A percentile compares a stretch with the other conserved stretches of the same genome.
phyloP scores from a whole-genome alignment of 2,113 vertebrate species.

The Pseudorectes ferrugineus region DNA sequence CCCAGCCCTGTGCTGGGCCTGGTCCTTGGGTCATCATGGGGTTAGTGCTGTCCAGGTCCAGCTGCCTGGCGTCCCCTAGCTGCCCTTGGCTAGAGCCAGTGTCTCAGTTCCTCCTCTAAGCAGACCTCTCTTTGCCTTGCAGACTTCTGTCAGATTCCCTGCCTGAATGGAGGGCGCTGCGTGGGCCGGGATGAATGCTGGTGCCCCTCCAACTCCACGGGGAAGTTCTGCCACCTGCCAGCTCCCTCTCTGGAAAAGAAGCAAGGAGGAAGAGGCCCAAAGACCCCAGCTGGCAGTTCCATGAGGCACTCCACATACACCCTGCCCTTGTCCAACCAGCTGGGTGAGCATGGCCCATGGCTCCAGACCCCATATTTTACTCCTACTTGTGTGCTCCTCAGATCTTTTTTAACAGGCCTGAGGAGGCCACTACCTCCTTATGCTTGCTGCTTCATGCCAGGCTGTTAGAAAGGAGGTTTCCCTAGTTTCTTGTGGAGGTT shows the following conservation, averaged over 20 bases:
- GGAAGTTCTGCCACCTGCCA: slow-evolving; percentile 93
- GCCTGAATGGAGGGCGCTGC: slow-evolving; percentile 91
- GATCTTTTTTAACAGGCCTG: not conserved
- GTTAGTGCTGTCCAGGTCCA: not conserved
- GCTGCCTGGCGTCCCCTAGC: not conserved
- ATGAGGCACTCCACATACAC: slow-evolving; percentile 84
- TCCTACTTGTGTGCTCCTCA: not conserved
- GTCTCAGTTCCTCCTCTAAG: not conserved
- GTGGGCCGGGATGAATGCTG: slow-evolving; percentile 92
- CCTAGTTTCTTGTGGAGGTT: not conserved
- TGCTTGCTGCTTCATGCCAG: not conserved
- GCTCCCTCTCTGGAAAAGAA: slow-evolving; percentile 48
- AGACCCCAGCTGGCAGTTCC: slow-evolving; percentile 24
- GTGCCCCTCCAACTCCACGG: slow-evolving; percentile 88
- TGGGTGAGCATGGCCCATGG: slow-evolving; percentile 54
- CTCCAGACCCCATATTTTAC: not conserved
- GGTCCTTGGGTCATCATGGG: not conserved
- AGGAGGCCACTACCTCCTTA: not conserved
- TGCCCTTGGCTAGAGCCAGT: not conserved
- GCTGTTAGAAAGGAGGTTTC: not conserved
- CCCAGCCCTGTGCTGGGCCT: not conserved
- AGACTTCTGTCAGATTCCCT: slow-evolving; percentile 94
- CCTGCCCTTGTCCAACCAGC: slow-evolving; percentile 84
- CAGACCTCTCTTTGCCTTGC: slow-evolving; percentile 4
- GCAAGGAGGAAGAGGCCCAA: slow-evolving; percentile 12